Evolutionary conservation across 2,113 vertebrate species (phyloP), one percentile per base, ranked within the genome.

Genomic region (Dendrocopos noguchii): DNA sequence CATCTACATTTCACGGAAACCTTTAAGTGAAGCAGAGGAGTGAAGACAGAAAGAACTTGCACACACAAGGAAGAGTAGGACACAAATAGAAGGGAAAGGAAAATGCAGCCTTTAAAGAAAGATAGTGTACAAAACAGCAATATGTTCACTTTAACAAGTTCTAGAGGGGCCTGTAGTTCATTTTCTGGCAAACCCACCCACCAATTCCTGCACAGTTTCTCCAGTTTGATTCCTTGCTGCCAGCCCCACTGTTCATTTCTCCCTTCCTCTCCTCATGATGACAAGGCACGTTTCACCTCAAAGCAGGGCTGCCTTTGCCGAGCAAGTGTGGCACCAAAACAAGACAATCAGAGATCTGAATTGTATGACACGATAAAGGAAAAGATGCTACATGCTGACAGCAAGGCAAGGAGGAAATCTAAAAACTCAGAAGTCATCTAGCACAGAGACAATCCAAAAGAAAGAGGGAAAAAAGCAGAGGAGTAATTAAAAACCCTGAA

Each of bases 401-500:
- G 60, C 71, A 70, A 81, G 59, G 47, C 82, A 93, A 84, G 73
- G 75, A 90, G 73, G n/a, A 71, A 88, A 76, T 88, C 70, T 92
- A 36, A 80, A 77, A 95, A 95, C 4, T 9, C 87, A 72, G 33
- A 95, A 94, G 87, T 52, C 91, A 33, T 22, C 68, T 56, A 82
- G 56, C 31, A 34, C 28, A 93, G 72, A 88, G 28, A 73, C 87
- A 56, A 82, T 57, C 61, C 44, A 4, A 80, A 71, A 80, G 88
- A 87, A 79, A 83, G 67, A 56, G 47, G 22, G 22, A 61, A 87
- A 93, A 89, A 93, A 34, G 42, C 93, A 94, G 84, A 78, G 83
- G 90, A 93, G 50, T 94, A 96, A 96, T 96, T 87, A 95, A 95
- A 94, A 93, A 68, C 79, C 70, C 84, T 64, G 66, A 75, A 96